Conservation (phyloP, 2,797 vertebrate species). For the Neopelma chrysocephalum region DNA sequence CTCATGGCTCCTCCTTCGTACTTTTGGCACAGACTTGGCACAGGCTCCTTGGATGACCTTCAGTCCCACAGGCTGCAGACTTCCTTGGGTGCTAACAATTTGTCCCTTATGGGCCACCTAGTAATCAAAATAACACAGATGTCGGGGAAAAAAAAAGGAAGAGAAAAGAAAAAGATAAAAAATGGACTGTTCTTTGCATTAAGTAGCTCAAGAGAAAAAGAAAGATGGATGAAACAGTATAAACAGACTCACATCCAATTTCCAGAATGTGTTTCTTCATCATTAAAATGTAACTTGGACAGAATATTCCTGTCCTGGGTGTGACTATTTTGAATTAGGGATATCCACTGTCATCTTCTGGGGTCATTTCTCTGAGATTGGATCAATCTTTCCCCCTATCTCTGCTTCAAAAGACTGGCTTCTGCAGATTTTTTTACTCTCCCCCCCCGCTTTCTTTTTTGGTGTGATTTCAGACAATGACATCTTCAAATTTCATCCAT, state of each 20-base stretch:
- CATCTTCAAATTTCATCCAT: neutral
- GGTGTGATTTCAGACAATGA: neutral
- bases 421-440: neutral
- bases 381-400: neutral
- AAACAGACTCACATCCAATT: neutral
- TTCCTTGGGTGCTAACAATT: neutral
- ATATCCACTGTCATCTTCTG: neutral
- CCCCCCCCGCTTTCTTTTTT: rapidly evolving
- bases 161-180: rapidly evolving
- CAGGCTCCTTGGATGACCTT: neutral
- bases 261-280: neutral
- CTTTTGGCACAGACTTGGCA: neutral
- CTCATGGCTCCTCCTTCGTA: neutral
- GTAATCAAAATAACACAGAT: neutral
- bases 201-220: neutral
- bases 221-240: neutral
- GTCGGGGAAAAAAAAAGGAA: neutral
- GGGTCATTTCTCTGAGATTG: neutral
- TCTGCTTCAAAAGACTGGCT: neutral
- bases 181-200: neutral
- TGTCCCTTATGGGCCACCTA: neutral
- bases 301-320: neutral
- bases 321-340: neutral
- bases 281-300: neutral
- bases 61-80: neutral